Conservation (phyloP, 2,113 vertebrate species). For the Orthonyx spaldingii region DNA sequence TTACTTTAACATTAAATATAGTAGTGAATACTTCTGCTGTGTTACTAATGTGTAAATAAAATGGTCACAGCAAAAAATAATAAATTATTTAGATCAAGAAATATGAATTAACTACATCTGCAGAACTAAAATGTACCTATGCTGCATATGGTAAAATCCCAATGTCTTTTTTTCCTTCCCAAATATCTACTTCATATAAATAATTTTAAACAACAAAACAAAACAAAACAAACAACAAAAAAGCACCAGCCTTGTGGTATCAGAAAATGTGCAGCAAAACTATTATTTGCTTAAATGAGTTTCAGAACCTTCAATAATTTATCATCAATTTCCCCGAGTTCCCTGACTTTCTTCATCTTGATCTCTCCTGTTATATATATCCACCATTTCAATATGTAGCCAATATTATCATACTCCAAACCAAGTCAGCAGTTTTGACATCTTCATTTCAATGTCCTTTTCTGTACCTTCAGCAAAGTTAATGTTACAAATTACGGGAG, state of each 20-base stretch:
- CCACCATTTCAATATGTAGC: conserved; percentile 62
- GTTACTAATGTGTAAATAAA: background rate
- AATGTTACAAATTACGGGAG: conserved; percentile 86
- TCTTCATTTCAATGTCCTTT: conserved; percentile 87
- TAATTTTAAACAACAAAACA: background rate
- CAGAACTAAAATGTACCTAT: background rate
- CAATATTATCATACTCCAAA: conserved; percentile 64
- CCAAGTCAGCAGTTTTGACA: conserved; percentile 84
- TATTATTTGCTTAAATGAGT: conserved; percentile 58
- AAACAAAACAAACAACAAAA: background rate
- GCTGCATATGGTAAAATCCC: background rate
- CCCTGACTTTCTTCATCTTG: conserved; percentile 66
- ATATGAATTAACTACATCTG: background rate
- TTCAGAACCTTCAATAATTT: conserved; percentile 46
- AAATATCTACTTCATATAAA: background rate
- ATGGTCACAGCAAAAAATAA: background rate
- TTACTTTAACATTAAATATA: background rate
- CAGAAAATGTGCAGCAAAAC: conserved; percentile 10
- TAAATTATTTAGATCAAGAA: background rate
- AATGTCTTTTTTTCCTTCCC: background rate
- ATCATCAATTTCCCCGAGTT: conserved; percentile 55
- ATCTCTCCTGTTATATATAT: conserved; percentile 60
- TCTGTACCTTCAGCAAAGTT: conserved; percentile 85
- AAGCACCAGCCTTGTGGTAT: fast-evolving
- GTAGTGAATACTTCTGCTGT: background rate